Evolutionary conservation across 2,888 invertebrate genomes (phyloP), one percentile per base, ranked within the genome.

Genomic region (Cerastis leucographa): DNA sequence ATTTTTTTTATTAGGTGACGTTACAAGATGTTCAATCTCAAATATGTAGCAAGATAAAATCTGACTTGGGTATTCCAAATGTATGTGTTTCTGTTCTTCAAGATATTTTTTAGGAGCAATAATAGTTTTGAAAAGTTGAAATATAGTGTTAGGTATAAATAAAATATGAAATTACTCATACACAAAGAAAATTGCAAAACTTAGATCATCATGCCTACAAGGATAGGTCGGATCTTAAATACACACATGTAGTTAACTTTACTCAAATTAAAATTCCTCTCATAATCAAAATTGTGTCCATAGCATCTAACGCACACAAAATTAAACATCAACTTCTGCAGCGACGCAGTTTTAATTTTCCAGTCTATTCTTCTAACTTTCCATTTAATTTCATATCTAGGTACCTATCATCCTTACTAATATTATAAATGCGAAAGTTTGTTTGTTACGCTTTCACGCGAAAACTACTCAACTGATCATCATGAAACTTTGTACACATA

Each of bases 1-100:
- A 66, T 83, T 66, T 69, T 83, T 49, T 79, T 61, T 78, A 25
- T 71, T 22, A n/a, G 1, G n/a, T 35, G 14, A 61, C 66, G 25
- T 49, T 8, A 17, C 29, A 46, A 67, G 51, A n/a, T 56, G 71
- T 76, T 69, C n/a, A 42, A 44, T 42, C 17, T 22, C 9, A 56
- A 9, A 65, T n/a, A 6, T 7, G 40, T 35, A 22, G 11, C 0
- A 25, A 54, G 29, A 17, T 35, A 65, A 51, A 56, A 54, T 14
- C 1, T 19, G 44, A 5, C 4, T 22, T 56, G 1, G 35, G 35
- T 1, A 6, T 54, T 59, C 17, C 4, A 22, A 12, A 7, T 51
- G 1, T 17, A 8, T 54, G n/a, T 14, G 11, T 68, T 68, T 2
- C 11, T 40, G 14, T 17, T 11, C 5, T 17, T 19, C 7, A n/a